Base-by-base conservation (phyloP, 2,888 invertebrate species). In the Tupiocoris notatus region DNA sequence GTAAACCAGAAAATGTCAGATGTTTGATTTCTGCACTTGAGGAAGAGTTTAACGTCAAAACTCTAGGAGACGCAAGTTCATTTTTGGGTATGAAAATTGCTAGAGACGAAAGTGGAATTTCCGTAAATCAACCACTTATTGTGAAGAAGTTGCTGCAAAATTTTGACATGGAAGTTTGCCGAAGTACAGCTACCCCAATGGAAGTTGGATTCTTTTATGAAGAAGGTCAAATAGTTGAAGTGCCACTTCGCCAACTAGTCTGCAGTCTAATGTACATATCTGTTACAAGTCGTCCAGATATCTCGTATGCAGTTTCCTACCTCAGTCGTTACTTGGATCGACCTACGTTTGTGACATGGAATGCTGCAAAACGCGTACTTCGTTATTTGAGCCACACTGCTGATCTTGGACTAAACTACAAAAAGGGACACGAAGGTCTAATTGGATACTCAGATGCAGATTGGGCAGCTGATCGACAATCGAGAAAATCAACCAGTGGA, bases 21-120 rank as follows among this genome's bases (percentile, higher is more conserved):
- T 59, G 71, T 54, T 18, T 78, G 20, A 57, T 76, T n/a, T 21
- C 23, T 12, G 18, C 25, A 17, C 39, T 78, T 16, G 18, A 78
- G 25, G 17, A 76, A 18, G 61, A 78, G 70, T 78, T 78, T 57
- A 58, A 62, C n/a, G 68, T 67, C 12, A 73, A 78, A 22, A 24
- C 71, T 57, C 17, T 78, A 20, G 73, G 76, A 22, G 25, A 56
- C n/a, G 25, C 25, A 21, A 56, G 56, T 18, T 20, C 17, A 16
- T 78, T 78, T 18, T 58, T 78, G 6, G 76, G 78, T n/a, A 78
- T 77, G 54, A 56, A 76, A 24, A 59, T 78, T 54, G 20, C 16
- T 12, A 23, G 25, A 71, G 25, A 17, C 18, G 25, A 76, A 20
- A 54, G 76, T 23, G 56, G 54, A 25, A 22, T 76, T 12, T 20